Evolutionary conservation across 2,113 vertebrate species (phyloP), one percentile per base, ranked within the genome.

Genomic region (Actenoides hombroni): DNA sequence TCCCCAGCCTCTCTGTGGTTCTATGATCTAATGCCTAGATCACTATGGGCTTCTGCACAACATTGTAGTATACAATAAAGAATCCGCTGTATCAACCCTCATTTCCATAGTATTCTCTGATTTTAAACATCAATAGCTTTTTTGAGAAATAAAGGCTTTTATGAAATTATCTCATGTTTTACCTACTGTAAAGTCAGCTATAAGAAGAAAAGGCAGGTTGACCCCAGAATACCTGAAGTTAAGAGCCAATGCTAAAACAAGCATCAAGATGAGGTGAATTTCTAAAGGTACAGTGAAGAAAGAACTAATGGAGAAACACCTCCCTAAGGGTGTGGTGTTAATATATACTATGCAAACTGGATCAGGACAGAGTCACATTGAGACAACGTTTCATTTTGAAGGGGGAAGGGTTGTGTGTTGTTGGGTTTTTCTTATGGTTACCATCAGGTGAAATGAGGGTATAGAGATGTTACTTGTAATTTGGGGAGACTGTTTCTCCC

Each of bases 101-200:
- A 35, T 71, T 81, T 94, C 51, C n/a, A 51, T 77, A 64, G 7
- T 39, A 63, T 11, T 67, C 13, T 51, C 0, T 53, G 19, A 61
- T 31, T 68, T 16, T 77, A 49, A 74, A 84, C 2, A 26, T 54
- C 19, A 81, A 9, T 18, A 63, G 39, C 24, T 31, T 12, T 71
- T 75, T 28, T 49, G 48, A 95, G 75, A 90, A 64, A 64, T 59
- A 71, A 90, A 94, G 48, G 17, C 20, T 54, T 48, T 8, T n/a
- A 91, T 80, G 33, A 83, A 83, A 92, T 74, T 71, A 70, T 86
- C 67, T 96, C 44, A 78, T 80, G 33, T 86, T 94, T 26, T 94
- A 48, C 44, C 40, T 92, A 82, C 60, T 70, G 31, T 86, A 93
- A 83, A 65, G 29, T 35, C 74, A 97, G 46, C 35, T 94, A 48